A percentile compares a stretch with the other conserved stretches of the same genome.
These are phyloP conservation scores for Psococerastis gibbosa DNA, from an alignment of 2,888 invertebrate genomes.

Conservation along the genomic window DNA sequence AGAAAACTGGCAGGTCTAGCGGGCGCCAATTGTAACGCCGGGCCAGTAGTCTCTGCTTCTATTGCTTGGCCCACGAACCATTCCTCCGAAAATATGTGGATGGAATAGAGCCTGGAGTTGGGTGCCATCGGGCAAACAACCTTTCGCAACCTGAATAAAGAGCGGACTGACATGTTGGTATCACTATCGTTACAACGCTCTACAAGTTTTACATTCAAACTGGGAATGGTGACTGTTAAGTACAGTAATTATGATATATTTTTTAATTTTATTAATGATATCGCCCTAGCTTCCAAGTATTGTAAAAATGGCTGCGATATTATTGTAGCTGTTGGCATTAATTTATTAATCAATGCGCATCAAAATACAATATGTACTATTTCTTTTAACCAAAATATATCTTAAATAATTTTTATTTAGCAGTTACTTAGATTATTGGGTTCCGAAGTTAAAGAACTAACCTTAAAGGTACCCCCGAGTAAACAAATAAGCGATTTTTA, in stretches of 20 bases:
- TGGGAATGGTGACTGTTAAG: background rate
- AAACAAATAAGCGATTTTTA: conserved; percentile 58
- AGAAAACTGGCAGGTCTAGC: conserved; percentile 31
- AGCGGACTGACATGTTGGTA: conserved; percentile 6
- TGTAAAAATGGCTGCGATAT: too few relatives aligned
- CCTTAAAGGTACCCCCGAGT: conserved; percentile 45
- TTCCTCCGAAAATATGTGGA: conserved; percentile 64
- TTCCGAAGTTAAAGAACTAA: too few relatives aligned
- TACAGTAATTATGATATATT: background rate
- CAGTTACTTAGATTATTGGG: too few relatives aligned
- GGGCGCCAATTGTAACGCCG: conserved; percentile 19
- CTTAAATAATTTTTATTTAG: too few relatives aligned
- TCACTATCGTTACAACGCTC: conserved; percentile 7
- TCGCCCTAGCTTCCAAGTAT: too few relatives aligned
- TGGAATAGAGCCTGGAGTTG: conserved; percentile 41
- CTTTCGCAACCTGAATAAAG: conserved; percentile 29
- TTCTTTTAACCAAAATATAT: background rate
- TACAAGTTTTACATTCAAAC: too few relatives aligned
- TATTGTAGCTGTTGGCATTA: too few relatives aligned
- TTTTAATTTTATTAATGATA: background rate
- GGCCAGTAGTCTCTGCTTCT: conserved; percentile 19
- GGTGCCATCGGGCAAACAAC: conserved; percentile 57
- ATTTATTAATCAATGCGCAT: too few relatives aligned
- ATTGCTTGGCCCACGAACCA: conserved; percentile 35
- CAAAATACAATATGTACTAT: background rate